Base-by-base conservation (phyloP, 2,888 invertebrate species). In the Agapetus fuscipes region DNA sequence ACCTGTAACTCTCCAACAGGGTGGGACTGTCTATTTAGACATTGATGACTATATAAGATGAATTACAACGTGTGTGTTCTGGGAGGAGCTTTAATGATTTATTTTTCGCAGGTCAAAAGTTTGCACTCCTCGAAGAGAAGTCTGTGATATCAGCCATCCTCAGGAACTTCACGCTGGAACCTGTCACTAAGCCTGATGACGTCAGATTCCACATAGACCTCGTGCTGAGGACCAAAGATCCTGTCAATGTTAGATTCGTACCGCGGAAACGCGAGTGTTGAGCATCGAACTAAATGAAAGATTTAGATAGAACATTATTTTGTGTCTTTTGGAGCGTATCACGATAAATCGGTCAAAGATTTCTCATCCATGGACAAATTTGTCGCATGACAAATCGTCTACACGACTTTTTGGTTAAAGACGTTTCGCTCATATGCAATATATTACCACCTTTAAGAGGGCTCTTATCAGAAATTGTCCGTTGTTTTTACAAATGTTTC, bases 41-140 rank as follows among this genome's bases (percentile, higher is more conserved):
- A n/a, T n/a, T n/a, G n/a, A 28, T 12, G 13, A 28, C 6, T 5
- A 12, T 28, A 4, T n/a, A 28, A 28, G n/a, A 28, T 28, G 11
- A 7, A 5, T 28, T 12, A 28, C 4, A 28, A 28, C 11, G 10
- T 24, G 25, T 24, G 7, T 24, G 7, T n/a, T n/a, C n/a, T n/a
- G n/a, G n/a, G n/a, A n/a, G n/a, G n/a, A 9, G n/a, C n/a, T 28
- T 28, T 13, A 7, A 10, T n/a, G n/a, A n/a, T n/a, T n/a, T n/a
- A n/a, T n/a, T n/a, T n/a, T n/a, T n/a, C n/a, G n/a, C n/a, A 72
- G 74, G 76, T 3, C 67, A 75, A 56, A 71, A 69, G 52, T 76
- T 72, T 50, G 75, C 76, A 1, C 63, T 72, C 50, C 53, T 74
- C 15, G 76, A 76, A 54, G 60, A 74, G 29, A 76, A 76, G 55